Conservation (phyloP, 2,888 invertebrate genomes). For the Sacculina carcini region DNA sequence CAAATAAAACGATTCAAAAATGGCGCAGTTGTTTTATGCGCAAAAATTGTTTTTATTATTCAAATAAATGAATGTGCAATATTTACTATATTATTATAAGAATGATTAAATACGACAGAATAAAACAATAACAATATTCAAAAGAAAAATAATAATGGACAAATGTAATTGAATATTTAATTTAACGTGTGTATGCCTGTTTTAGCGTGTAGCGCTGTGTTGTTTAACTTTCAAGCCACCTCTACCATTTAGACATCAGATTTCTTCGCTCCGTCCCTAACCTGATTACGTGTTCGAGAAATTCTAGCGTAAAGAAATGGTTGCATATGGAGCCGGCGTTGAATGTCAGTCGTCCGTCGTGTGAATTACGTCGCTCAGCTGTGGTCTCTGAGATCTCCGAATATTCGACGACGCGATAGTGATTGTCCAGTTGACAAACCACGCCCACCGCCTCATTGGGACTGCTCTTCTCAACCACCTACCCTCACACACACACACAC, state of each 20-base stretch:
- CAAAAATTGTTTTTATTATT: too few species aligned
- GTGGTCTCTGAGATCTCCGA: slow-evolving; percentile 76
- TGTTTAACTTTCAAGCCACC: too few species aligned
- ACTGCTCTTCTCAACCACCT: slow-evolving; percentile 56
- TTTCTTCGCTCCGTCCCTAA: slow-evolving; percentile 16
- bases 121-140: too few species aligned
- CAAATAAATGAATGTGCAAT: too few species aligned
- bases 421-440: slow-evolving; percentile 70
- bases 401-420: slow-evolving; percentile 77
- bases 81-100: too few species aligned
- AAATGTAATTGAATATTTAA: too few species aligned
- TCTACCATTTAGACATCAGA: too few species aligned
- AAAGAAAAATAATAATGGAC: too few species aligned
- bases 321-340: slow-evolving; percentile 95
- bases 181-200: too few species aligned
- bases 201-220: too few species aligned
- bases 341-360: slow-evolving; percentile 55
- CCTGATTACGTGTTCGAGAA: slow-evolving; percentile 44
- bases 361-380: slow-evolving; percentile 46
- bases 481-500: slow-evolving; percentile 9
- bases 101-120: too few species aligned
- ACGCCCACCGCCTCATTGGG: slow-evolving; percentile 89
- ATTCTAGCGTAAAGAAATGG: slow-evolving; percentile 75
- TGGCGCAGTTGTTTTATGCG: slow-evolving; percentile 1
- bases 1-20: not conserved